phyloP scores from a whole-genome alignment of 1,140 invertebrate species.

The Dysdera silvatica region DNA sequence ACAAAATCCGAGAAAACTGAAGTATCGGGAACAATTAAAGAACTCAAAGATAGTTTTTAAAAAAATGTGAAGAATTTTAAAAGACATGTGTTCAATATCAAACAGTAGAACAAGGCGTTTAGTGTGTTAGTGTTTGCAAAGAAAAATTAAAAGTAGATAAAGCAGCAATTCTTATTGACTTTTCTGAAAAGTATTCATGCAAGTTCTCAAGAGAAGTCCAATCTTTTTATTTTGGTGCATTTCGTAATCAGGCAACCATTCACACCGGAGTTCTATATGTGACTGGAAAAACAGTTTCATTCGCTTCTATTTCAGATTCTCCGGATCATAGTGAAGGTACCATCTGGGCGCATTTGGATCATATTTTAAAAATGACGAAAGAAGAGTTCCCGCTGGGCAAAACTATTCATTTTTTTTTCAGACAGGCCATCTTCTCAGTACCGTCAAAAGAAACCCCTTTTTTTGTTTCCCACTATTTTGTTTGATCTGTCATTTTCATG shows the following conservation, averaged over 20 bases:
- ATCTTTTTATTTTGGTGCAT: conserved; percentile 5
- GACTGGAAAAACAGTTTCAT: not conserved
- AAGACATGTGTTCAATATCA: too few species aligned
- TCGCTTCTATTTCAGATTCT: conserved; percentile 1
- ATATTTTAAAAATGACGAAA: not conserved
- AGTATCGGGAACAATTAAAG: too few species aligned
- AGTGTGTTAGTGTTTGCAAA: not conserved
- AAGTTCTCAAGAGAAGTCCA: conserved; percentile 2
- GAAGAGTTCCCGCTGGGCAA: not conserved
- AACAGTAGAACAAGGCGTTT: too few species aligned
- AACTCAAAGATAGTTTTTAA: not conserved
- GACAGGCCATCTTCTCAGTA: conserved; percentile 3
- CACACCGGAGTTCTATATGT: conserved; percentile 6
- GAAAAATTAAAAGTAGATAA: not conserved
- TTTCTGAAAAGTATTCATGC: not conserved
- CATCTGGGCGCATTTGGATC: conserved; percentile 6
- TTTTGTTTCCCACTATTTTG: conserved; percentile 1
- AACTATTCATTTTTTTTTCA: conserved; percentile 2
- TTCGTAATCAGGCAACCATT: not conserved
- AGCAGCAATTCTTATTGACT: conserved; percentile 6
- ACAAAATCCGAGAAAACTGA: too few species aligned
- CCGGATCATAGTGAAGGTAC: not conserved
- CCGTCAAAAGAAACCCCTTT: not conserved
- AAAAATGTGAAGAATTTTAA: not conserved
- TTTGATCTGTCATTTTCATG: not conserved